Base-by-base conservation (phyloP, 2,113 vertebrate species). In the Xiphophorus maculatus region DNA sequence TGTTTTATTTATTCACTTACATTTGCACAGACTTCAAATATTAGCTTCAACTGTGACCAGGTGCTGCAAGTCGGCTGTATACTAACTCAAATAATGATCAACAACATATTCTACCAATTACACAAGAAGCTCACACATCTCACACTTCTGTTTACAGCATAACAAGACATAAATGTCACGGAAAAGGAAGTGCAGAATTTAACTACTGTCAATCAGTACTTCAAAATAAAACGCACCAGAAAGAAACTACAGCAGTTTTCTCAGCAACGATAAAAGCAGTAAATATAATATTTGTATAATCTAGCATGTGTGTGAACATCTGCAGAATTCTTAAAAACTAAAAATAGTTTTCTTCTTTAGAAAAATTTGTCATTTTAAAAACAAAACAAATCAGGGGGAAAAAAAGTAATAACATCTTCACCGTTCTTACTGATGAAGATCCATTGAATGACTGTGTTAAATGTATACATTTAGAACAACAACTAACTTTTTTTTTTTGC, bases 181-280 rank as follows among this genome's bases (percentile, higher is more conserved):
- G 11, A 54, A 42, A 85, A 15, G 1, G 44, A 58, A 76, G 67
- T n/a, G 42, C 22, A 68, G 8, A 17, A 33, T 70, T 30, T 72
- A 8, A 66, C 73, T 65, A 30, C 44, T 64, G 15, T 15, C 54
- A 65, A 63, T 28, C 44, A 40, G 69, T n/a, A 54, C 48, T 76
- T 78, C 27, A 72, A 76, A 62, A 1, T 44, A 42, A 83, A 79
- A 81, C 40, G 40, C 74, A 74, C 28, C 79, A 63, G 37, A 69
- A 76, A 75, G 37, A 60, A 73, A 27, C 51, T n/a, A 11, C 10
- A n/a, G 8, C 51, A 58, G 51, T 58, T 58, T 58, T 58, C 8
- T 10, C 25, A 25, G 17, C 44, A n/a, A 25, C 9, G 9, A 58
- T 1, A n/a, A 58, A 58, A 58, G 51, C 51, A 54, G 51, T 6